Percentiles rank a stretch among this genome's conserved stretches.
These are phyloP conservation scores for Sinelater perroti DNA, from an alignment of 2,888 invertebrate species.

Conservation along the genomic window DNA sequence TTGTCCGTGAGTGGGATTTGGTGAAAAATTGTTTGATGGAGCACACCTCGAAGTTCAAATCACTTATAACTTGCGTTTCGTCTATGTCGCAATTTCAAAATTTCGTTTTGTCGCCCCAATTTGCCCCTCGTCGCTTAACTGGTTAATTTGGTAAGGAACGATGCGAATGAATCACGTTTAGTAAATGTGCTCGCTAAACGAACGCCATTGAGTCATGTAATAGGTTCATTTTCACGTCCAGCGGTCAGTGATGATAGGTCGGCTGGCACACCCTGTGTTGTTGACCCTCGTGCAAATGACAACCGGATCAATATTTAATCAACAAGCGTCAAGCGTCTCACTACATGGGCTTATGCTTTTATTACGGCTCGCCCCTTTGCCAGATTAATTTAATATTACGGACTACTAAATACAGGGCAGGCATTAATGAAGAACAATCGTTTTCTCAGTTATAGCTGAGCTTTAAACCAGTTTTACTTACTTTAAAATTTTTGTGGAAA, in stretches of 20 bases:
- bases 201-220: constrained; percentile 25
- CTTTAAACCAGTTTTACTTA: not conserved
- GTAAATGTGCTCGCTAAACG: constrained; percentile 12
- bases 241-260: constrained; percentile 39
- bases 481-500: not conserved
- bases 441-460: not conserved
- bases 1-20: not conserved
- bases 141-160: constrained; percentile 13
- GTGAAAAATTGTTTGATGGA: not conserved
- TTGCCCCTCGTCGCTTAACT: not conserved
- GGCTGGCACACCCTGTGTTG: constrained; percentile 44
- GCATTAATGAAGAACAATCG: not conserved
- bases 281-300: constrained; percentile 53
- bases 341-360: constrained; percentile 50
- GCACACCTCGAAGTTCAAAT: too few relatives aligned
- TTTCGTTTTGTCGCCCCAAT: not conserved
- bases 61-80: too few relatives aligned
- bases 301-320: constrained; percentile 57
- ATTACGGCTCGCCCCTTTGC: constrained; percentile 45
- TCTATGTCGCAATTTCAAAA: too few relatives aligned
- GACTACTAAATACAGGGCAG: constrained; percentile 20
- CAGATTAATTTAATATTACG: constrained; percentile 37
- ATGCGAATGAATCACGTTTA: constrained; percentile 9
- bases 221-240: constrained; percentile 33
- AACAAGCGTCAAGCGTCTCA: constrained; percentile 49